phyloP scores from a whole-genome alignment of 1,140 invertebrate genomes.

The Drosophila lacertosa region DNA sequence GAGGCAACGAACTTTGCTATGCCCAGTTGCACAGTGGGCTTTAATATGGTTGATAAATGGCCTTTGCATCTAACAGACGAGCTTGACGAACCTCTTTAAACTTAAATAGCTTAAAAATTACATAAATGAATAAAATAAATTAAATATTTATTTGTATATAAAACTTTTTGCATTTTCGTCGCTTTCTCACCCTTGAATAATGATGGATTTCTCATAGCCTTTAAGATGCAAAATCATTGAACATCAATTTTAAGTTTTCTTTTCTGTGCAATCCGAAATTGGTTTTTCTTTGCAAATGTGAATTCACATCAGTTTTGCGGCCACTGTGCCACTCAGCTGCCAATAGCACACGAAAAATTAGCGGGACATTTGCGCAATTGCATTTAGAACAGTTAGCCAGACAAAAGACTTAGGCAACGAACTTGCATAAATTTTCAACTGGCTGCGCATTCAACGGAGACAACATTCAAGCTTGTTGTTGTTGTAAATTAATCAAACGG shows the following conservation, averaged over 20 bases:
- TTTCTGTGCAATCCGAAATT: neutral
- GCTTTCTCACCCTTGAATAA: neutral
- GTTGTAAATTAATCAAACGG: slow-evolving; percentile 76
- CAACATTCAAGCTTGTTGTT: slow-evolving; percentile 32
- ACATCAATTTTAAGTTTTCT: neutral
- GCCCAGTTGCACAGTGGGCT: neutral
- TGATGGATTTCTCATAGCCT: neutral
- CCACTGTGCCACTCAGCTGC: slow-evolving; percentile 26
- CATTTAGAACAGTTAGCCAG: slow-evolving; percentile 52
- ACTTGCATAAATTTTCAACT: slow-evolving; percentile 69
- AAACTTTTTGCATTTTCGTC: neutral
- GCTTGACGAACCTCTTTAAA: too few species aligned
- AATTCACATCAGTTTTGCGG: neutral
- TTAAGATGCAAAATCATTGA: slow-evolving; percentile 19
- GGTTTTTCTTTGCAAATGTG: neutral
- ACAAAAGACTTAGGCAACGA: slow-evolving; percentile 55
- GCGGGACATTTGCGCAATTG: slow-evolving; percentile 51
- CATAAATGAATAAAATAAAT: too few species aligned
- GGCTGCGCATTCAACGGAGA: slow-evolving; percentile 58
- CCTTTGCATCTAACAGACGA: too few species aligned
- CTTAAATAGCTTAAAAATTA: too few species aligned
- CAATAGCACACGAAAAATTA: slow-evolving; percentile 31
- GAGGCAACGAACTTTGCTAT: slow-evolving; percentile 13
- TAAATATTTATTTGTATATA: too few species aligned
- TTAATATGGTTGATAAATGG: too few species aligned